These are phyloP conservation scores for Lumbricus terrestris DNA, from an alignment of 2,888 invertebrate genomes.

Conservation along the genomic window DNA sequence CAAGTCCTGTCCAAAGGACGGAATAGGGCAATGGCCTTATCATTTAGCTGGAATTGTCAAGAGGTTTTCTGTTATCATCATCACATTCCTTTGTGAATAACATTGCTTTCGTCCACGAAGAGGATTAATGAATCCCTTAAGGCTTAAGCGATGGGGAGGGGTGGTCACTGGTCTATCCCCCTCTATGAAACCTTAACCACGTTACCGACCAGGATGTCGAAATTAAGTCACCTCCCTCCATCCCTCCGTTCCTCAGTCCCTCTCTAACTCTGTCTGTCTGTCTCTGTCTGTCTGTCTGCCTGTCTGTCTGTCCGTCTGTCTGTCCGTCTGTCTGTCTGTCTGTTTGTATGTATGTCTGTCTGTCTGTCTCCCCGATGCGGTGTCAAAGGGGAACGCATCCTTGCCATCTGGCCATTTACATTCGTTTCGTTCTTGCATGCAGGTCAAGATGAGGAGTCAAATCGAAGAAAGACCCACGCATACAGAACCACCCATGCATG, in stretches of 20 bases:
- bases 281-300: too few relatives aligned
- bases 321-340: too few relatives aligned
- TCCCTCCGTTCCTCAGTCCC: too few relatives aligned
- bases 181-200: too few relatives aligned
- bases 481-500: neutral
- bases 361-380: too few relatives aligned
- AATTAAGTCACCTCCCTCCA: neutral
- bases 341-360: too few relatives aligned
- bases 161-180: too few relatives aligned
- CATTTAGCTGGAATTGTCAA: neutral
- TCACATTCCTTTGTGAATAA: neutral
- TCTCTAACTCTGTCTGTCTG: too few relatives aligned
- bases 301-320: too few relatives aligned
- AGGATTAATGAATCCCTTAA: neutral
- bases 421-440: constrained; percentile 3
- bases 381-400: too few relatives aligned
- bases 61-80: neutral
- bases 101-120: neutral
- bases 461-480: too few relatives aligned
- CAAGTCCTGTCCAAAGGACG: neutral
- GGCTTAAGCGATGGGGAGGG: neutral
- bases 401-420: neutral
- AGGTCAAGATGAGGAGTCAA: neutral
- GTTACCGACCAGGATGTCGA: neutral
- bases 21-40: neutral